Evolutionary conservation across 1,140 invertebrate genomes (phyloP).

Genomic region (Trigoniulus corallinus): DNA sequence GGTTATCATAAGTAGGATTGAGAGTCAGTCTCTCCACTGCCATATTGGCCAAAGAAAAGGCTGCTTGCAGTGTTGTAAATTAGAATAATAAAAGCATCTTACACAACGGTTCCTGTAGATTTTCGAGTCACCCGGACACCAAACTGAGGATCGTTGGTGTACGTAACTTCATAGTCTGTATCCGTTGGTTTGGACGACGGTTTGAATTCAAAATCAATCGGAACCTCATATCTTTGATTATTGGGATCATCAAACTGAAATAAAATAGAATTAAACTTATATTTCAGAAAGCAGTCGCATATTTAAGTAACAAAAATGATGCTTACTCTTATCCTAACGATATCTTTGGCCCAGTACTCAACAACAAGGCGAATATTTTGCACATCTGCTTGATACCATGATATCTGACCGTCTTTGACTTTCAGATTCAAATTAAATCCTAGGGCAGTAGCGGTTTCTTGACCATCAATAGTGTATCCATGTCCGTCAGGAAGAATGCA

Average conservation of each 20-base stretch:
- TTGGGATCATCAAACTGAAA: slow-evolving; percentile 12
- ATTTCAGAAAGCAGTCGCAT: not conserved
- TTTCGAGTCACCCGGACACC: slow-evolving; percentile 22
- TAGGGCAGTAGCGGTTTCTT: not conserved
- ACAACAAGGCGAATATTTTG: not conserved
- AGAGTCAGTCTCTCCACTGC: too few species aligned
- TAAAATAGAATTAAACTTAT: not conserved
- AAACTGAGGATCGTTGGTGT: slow-evolving; percentile 17
- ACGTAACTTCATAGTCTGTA: slow-evolving; percentile 18
- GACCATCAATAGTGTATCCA: not conserved
- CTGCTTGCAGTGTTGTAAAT: too few species aligned
- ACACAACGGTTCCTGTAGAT: slow-evolving; percentile 12
- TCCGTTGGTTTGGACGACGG: slow-evolving; percentile 9
- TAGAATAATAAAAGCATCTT: too few species aligned
- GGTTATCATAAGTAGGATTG: too few species aligned
- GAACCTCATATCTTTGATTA: slow-evolving; percentile 21
- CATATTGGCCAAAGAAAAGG: too few species aligned
- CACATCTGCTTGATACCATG: not conserved
- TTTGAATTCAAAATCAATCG: slow-evolving; percentile 16
- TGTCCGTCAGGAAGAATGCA: not conserved
- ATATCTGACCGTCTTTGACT: not conserved
- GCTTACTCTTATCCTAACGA: not conserved
- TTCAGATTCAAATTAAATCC: not conserved
- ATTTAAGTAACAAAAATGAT: not conserved
- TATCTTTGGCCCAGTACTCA: not conserved